Conservation (phyloP, 2,888 invertebrate genomes). For the Apamea anceps region DNA sequence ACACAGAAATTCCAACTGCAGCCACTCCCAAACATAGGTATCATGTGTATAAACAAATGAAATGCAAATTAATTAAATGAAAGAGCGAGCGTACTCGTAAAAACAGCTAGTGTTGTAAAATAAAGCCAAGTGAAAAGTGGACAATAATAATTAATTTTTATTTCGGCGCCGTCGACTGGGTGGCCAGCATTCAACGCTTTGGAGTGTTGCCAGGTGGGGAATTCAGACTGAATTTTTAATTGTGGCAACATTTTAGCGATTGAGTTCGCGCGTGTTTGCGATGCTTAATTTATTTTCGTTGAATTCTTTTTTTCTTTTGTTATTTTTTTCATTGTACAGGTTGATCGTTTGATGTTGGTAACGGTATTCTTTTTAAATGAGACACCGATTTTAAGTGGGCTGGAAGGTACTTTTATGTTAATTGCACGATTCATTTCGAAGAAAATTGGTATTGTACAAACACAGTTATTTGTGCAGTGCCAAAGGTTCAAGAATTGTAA, state of each 20-base stretch:
- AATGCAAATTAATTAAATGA: conserved; percentile 61
- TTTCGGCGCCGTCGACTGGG: conserved; percentile 64
- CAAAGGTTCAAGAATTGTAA: neutral
- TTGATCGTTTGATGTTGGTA: conserved; percentile 31
- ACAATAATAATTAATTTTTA: conserved; percentile 73
- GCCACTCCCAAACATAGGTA: conserved; percentile 22
- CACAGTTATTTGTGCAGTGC: neutral
- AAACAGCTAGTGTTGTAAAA: conserved; percentile 57
- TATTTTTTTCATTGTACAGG: conserved; percentile 19
- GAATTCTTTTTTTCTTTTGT: conserved; percentile 24
- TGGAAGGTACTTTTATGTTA: neutral
- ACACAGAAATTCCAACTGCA: conserved; percentile 6
- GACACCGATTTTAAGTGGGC: neutral
- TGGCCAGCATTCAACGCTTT: conserved; percentile 67
- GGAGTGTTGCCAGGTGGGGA: conserved; percentile 70
- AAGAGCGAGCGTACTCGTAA: conserved; percentile 47
- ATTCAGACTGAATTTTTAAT: conserved; percentile 70
- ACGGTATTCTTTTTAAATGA: conserved; percentile 15
- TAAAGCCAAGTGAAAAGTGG: conserved; percentile 62
- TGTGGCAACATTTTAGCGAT: conserved; percentile 71
- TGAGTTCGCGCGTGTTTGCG: conserved; percentile 65
- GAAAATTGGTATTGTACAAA: neutral
- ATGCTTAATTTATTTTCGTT: conserved; percentile 64
- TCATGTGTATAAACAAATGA: conserved; percentile 35
- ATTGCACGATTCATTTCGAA: neutral